Conservation (phyloP, 2,797 vertebrate genomes). For the Ceryle rudis region DNA sequence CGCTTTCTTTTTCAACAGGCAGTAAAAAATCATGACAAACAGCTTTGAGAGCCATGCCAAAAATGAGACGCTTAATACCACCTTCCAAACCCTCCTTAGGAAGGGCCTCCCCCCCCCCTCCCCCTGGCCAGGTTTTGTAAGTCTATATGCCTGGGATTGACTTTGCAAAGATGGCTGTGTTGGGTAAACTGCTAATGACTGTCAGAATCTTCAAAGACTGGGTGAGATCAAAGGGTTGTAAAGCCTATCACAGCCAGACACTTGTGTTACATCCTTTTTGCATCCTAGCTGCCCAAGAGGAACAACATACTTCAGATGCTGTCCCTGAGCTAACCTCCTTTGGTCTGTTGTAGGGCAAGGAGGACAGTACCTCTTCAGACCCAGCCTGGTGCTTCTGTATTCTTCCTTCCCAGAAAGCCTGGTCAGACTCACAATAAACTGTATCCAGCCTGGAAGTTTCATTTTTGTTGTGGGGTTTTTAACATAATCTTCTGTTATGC, state of each 20-base stretch:
- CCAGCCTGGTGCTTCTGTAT: fast-evolving
- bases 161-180: fast-evolving
- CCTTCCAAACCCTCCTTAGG: background rate
- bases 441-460: background rate
- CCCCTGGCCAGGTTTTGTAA: background rate
- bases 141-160: background rate
- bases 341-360: background rate
- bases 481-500: fast-evolving
- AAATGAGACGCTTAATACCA: background rate
- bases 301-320: background rate
- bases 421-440: background rate
- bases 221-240: background rate
- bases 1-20: no score
- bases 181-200: background rate
- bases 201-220: background rate
- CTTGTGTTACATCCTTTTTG: fast-evolving
- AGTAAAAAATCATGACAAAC: background rate
- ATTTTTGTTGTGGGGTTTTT: fast-evolving
- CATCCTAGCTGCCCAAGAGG: background rate
- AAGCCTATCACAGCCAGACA: background rate
- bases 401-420: background rate
- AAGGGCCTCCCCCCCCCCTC: no score
- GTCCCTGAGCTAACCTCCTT: background rate
- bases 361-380: background rate
- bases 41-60: conserved; percentile 7